phyloP scores from a whole-genome alignment of 2,888 invertebrate genomes.

The Omphaloscelis lunosa region DNA sequence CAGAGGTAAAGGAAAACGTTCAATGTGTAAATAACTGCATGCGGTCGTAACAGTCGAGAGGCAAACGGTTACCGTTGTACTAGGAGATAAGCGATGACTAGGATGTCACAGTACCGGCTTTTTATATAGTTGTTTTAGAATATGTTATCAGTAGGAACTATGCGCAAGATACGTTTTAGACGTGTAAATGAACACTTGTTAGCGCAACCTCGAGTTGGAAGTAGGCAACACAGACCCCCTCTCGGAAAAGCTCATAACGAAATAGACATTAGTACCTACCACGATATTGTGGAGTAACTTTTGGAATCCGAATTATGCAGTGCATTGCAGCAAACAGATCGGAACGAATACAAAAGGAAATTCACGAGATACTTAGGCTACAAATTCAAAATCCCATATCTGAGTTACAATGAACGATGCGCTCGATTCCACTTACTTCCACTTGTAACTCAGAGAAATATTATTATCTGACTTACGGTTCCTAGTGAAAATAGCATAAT shows the following conservation, averaged over 20 bases:
- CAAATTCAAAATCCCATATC: too few species aligned
- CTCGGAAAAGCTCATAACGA: neutral
- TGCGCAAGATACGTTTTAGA: neutral
- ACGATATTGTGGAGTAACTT: neutral
- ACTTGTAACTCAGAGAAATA: too few species aligned
- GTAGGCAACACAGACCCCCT: neutral
- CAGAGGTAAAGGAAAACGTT: slow-evolving; percentile 39
- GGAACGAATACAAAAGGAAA: too few species aligned
- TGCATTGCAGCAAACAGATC: too few species aligned
- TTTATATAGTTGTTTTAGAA: slow-evolving; percentile 9
- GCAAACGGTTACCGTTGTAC: slow-evolving; percentile 32
- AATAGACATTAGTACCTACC: neutral
- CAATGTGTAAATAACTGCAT: slow-evolving; percentile 41
- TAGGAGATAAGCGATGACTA: slow-evolving; percentile 31
- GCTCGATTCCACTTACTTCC: too few species aligned
- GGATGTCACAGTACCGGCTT: slow-evolving; percentile 15
- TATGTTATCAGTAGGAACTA: neutral
- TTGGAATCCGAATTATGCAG: too few species aligned
- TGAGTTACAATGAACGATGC: too few species aligned
- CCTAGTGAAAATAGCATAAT: too few species aligned
- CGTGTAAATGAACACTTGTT: neutral
- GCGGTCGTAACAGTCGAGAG: slow-evolving; percentile 36
- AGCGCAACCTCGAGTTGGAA: neutral
- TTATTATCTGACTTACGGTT: too few species aligned
- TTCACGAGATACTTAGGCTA: too few species aligned